A percentile compares a stretch with the other conserved stretches of the same genome.
Evolutionary conservation across 2,113 vertebrate species (phyloP).

Genomic region (Lethenteron reissneri): DNA sequence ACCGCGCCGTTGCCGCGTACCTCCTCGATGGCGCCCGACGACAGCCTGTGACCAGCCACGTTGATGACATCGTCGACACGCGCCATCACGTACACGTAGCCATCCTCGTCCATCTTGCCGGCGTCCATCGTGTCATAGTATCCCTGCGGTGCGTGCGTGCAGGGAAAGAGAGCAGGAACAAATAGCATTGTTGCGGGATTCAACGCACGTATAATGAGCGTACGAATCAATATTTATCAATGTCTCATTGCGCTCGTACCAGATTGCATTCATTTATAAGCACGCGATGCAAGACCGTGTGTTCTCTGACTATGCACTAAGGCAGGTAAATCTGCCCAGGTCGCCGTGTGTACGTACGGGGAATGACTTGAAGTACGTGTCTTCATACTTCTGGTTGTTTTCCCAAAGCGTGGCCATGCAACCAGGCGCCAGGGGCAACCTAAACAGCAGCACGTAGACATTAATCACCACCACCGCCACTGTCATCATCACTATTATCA

Average conservation of each 20-base stretch:
- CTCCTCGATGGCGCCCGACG: slow-evolving; percentile 74
- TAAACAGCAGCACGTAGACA: slow-evolving; percentile 13
- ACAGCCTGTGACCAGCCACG: slow-evolving; percentile 80
- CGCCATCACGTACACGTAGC: slow-evolving; percentile 73
- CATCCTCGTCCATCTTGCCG: slow-evolving; percentile 61
- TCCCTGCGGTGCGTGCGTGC: slow-evolving; percentile 25
- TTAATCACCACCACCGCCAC: neutral
- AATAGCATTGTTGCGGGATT: neutral
- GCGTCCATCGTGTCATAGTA: slow-evolving; percentile 96
- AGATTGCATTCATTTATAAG: no score
- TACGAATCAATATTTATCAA: no score
- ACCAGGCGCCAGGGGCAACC: slow-evolving; percentile 71
- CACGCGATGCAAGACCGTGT: neutral
- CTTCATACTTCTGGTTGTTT: slow-evolving; percentile 45
- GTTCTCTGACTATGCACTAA: no score
- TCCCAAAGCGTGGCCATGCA: slow-evolving; percentile 68
- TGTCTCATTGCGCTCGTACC: no score
- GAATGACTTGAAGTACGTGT: slow-evolving; percentile 72
- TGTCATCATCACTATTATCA: neutral
- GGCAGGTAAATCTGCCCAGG: neutral
- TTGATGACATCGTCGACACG: slow-evolving; percentile 91
- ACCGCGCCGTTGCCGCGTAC: slow-evolving; percentile 19
- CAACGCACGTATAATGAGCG: no score
- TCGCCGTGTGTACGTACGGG: slow-evolving; percentile 34
- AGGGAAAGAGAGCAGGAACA: neutral